Evolutionary conservation across 2,888 invertebrate species (phyloP).

Genomic region (Trachelus stipa): DNA sequence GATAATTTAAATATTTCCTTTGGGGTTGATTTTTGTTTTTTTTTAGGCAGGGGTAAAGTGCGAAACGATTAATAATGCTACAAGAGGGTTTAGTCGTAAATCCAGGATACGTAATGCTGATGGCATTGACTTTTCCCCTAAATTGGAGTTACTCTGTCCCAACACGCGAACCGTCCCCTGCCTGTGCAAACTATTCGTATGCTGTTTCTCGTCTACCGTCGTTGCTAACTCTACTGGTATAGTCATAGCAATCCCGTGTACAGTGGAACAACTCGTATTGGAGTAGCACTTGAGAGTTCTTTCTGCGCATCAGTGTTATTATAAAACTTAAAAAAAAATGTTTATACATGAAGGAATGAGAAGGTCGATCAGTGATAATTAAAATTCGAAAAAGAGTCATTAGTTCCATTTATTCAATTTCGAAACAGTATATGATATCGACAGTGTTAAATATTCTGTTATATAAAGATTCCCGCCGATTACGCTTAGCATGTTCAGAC

Average conservation of each 20-base stretch:
- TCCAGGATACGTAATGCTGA: conserved; percentile 33
- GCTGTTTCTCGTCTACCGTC: conserved; percentile 1
- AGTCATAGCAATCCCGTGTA: background rate
- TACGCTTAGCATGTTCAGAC: background rate
- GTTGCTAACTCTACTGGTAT: background rate
- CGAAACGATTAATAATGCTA: background rate
- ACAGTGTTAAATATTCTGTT: too few species aligned
- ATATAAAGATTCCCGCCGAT: background rate
- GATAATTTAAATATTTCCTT: background rate
- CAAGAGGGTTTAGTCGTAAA: conserved; percentile 23
- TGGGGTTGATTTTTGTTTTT: background rate
- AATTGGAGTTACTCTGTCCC: conserved; percentile 33
- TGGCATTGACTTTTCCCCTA: conserved; percentile 35
- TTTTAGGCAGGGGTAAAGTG: background rate
- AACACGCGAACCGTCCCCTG: conserved; percentile 28
- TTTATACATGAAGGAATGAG: background rate
- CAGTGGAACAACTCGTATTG: background rate
- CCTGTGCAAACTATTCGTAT: conserved; percentile 3
- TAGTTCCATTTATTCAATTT: background rate
- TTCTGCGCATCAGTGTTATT: background rate
- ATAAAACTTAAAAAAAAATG: background rate
- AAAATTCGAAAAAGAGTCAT: background rate
- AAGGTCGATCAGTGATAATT: background rate
- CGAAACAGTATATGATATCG: background rate
- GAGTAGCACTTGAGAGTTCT: background rate